Conservation (phyloP, 1,140 invertebrate genomes). For the Alviniconcha marisindica region DNA sequence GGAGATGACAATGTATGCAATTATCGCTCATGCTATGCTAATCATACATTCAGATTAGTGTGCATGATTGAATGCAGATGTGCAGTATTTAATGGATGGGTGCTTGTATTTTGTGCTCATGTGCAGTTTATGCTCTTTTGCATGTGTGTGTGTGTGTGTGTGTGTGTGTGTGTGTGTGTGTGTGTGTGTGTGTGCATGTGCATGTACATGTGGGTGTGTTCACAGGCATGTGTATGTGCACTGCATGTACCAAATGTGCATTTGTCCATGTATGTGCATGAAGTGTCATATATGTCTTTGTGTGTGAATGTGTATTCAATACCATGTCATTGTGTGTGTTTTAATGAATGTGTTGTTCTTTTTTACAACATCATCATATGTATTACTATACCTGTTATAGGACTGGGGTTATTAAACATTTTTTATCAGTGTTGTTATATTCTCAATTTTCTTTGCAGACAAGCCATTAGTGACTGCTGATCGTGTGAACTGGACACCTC, state of each 20-base stretch:
- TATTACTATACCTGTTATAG: background rate
- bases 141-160: background rate
- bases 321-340: background rate
- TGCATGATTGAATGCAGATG: too few relatives aligned
- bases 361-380: background rate
- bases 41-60: too few relatives aligned
- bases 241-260: background rate
- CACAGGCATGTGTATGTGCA: background rate
- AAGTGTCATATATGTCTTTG: background rate
- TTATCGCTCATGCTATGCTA: too few relatives aligned
- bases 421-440: background rate
- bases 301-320: background rate
- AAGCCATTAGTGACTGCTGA: constrained; percentile 18
- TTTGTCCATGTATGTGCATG: background rate
- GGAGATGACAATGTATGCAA: too few relatives aligned
- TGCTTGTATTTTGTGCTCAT: too few relatives aligned
- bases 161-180: background rate
- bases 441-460: background rate
- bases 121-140: background rate
- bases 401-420: background rate
- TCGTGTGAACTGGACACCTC: constrained; percentile 21
- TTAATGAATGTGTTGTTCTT: background rate
- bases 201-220: background rate
- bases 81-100: too few relatives aligned
- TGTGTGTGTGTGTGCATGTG: background rate